Conservation (phyloP, 37 sponge, comb jelly and placozoan species). For the Lycopodina hypogea region DNA sequence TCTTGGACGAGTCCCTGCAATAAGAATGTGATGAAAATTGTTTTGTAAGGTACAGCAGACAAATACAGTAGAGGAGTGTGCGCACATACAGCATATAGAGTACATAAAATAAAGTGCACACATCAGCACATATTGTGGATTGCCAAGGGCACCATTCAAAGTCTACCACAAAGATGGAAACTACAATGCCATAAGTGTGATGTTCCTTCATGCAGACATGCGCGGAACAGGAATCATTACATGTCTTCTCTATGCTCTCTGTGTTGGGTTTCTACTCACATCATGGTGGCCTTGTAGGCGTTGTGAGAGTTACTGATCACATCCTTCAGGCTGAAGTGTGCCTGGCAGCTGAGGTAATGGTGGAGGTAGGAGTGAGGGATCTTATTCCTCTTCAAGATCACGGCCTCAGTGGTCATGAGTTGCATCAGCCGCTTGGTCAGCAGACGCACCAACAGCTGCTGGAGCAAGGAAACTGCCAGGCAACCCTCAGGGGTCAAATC, state of each 20-base stretch:
- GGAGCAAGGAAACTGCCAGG: slow-evolving; percentile 42
- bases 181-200: background rate
- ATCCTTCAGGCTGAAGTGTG: slow-evolving; percentile 79
- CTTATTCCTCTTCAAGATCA: slow-evolving; percentile 45
- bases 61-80: background rate
- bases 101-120: no score
- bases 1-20: slow-evolving; percentile 2
- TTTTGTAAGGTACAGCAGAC: background rate
- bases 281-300: slow-evolving; percentile 10
- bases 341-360: slow-evolving; percentile 73
- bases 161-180: background rate
- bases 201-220: no score
- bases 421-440: slow-evolving; percentile 67
- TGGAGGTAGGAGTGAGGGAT: slow-evolving; percentile 60
- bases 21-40: background rate
- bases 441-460: slow-evolving; percentile 64
- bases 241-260: no score
- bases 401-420: slow-evolving; percentile 74
- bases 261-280: no score
- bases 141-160: no score
- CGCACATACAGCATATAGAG: no score
- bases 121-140: no score
- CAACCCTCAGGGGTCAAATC: slow-evolving; percentile 45
- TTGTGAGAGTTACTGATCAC: slow-evolving; percentile 35
- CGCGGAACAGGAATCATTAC: background rate